A percentile compares a stretch with the other conserved stretches of the same genome.
Conservation (phyloP, 2,113 vertebrate species). For the Pomatorhinus ruficollis region DNA sequence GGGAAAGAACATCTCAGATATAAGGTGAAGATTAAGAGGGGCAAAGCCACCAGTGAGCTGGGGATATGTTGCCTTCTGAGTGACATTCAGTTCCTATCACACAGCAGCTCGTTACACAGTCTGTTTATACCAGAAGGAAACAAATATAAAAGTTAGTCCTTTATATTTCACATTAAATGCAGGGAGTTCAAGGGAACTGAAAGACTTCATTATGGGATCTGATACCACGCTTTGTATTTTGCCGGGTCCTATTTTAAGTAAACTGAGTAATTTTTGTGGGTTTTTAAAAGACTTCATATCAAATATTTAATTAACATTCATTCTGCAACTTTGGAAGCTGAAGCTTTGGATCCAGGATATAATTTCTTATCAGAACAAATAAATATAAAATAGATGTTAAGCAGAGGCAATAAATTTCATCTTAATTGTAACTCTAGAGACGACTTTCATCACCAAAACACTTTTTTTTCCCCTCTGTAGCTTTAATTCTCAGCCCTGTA, state of each 20-base stretch:
- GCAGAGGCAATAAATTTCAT: conserved; percentile 23
- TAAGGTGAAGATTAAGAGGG: conserved; percentile 26
- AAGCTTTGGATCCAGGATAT: neutral
- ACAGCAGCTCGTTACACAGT: neutral
- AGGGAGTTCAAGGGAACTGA: neutral
- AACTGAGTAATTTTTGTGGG: neutral
- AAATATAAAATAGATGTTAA: conserved; percentile 37
- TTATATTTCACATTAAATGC: conserved; percentile 25
- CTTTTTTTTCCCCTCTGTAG: neutral
- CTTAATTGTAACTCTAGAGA: conserved; percentile 23
- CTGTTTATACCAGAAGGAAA: conserved; percentile 18
- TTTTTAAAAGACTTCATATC: neutral
- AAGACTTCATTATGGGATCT: neutral
- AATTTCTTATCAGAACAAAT: conserved; percentile 24
- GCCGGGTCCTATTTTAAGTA: neutral
- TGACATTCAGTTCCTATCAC: conserved; percentile 15
- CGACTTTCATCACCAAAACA: neutral
- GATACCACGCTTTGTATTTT: neutral
- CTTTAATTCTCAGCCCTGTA: conserved; percentile 11
- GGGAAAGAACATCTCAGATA: neutral
- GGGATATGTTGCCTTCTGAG: conserved; percentile 9
- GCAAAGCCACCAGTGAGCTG: conserved; percentile 29
- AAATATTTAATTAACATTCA: neutral
- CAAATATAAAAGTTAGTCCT: neutral
- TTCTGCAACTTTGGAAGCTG: neutral